These are phyloP conservation scores for Tetramorium bicarinatum DNA, from an alignment of 2,888 invertebrate species.

Conservation along the genomic window DNA sequence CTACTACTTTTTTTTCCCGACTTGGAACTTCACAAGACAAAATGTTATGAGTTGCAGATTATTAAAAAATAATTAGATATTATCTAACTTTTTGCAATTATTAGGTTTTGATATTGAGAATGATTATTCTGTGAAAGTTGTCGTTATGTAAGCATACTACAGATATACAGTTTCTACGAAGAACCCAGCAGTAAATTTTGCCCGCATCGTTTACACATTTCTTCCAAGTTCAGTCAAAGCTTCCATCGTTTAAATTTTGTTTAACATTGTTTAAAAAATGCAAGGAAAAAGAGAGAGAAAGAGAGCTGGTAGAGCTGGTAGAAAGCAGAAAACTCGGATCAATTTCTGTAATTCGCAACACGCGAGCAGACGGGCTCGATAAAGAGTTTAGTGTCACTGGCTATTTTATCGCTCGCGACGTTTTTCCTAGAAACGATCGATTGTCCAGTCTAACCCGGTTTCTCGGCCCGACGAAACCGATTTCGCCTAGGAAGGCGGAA, in stretches of 20 bases:
- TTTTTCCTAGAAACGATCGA: constrained; percentile 46
- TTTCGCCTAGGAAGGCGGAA: constrained; percentile 14
- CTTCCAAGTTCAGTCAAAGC: neutral
- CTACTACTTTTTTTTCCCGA: neutral
- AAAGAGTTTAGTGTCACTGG: constrained; percentile 17
- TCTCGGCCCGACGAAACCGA: constrained; percentile 34
- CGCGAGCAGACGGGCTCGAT: neutral
- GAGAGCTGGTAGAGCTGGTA: neutral
- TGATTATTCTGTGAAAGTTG: neutral
- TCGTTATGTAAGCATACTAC: constrained; percentile 18
- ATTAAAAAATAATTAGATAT: neutral
- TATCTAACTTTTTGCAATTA: neutral
- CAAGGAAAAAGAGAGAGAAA: neutral
- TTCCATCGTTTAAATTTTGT: constrained; percentile 8
- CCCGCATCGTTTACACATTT: neutral
- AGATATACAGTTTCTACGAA: neutral
- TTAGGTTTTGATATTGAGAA: neutral
- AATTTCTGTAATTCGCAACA: neutral
- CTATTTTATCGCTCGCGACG: constrained; percentile 24
- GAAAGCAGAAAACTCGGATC: neutral
- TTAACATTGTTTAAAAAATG: neutral
- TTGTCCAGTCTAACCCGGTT: constrained; percentile 46
- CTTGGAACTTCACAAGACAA: neutral
- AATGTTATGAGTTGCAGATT: too few species aligned
- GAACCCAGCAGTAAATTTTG: neutral